Conservation (phyloP, 2,113 vertebrate genomes). For the Fulica atra region DNA sequence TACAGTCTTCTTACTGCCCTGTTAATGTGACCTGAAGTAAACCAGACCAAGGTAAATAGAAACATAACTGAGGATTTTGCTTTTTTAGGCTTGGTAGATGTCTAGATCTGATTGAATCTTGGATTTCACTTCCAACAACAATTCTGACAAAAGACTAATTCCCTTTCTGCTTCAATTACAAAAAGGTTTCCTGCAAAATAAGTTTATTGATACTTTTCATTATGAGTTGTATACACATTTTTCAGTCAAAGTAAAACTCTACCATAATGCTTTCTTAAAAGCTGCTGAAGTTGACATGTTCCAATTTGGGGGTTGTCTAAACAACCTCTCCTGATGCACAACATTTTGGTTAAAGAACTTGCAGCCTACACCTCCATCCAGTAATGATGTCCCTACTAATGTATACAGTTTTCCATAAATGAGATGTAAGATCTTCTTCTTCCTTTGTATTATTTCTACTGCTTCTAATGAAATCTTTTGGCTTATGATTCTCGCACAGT, state of each 20-base stretch:
- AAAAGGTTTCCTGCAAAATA: background rate
- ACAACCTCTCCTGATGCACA: background rate
- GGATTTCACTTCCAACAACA: background rate
- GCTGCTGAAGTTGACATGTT: background rate
- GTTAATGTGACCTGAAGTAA: background rate
- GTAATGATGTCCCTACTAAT: background rate
- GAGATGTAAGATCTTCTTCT: background rate
- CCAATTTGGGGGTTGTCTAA: background rate
- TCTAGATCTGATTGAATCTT: background rate
- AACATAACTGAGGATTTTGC: background rate
- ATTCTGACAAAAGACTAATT: background rate
- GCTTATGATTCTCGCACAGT: background rate
- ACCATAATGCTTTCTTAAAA: background rate
- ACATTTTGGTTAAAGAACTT: background rate
- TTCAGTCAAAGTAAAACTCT: background rate
- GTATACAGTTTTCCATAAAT: background rate
- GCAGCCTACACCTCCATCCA: background rate
- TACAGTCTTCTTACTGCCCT: background rate
- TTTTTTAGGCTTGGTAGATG: background rate
- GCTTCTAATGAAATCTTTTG: background rate
- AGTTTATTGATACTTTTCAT: background rate
- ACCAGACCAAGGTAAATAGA: background rate
- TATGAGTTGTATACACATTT: background rate
- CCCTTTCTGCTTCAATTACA: background rate
- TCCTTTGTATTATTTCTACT: background rate